Base-by-base conservation (phyloP, 2,888 invertebrate species). In the Lasioglossum vierecki region DNA sequence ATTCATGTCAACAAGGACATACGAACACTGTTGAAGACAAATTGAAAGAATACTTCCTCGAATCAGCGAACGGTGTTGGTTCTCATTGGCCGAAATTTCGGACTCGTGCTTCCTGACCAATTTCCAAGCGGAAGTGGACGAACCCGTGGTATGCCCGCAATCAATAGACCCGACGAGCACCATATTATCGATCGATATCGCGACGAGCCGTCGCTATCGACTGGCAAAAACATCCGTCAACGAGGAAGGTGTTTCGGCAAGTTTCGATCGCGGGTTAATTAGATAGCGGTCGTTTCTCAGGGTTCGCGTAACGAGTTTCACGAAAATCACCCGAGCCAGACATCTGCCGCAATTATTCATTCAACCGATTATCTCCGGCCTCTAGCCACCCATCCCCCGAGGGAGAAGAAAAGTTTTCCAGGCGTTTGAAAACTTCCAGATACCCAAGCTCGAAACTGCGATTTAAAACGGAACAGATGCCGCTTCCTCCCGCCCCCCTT, bases 261-360 rank as follows among this genome's bases (percentile, higher is more conserved):
- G 70, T 13, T 70, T 70, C 39, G 41, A 70, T 70, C 41, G 70
- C 13, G 39, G 41, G 41, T 70, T 70, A 70, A 70, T 41, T 39
- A 39, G 70, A 22, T 41, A 6, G 41, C 70, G 39, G 41, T 41
- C 68, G 68, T 68, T 68, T 4, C 68, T 11, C 35, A 68, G 22
- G 22, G 39, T 39, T 22, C 68, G 39, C 68, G 63, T 75, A 87
- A 87, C 68, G 85, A 88, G 83, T 80, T 84, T 83, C 79, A 76
- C 35, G 87, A 81, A 80, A 82, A 82, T 85, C 77, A 63, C 8
- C 70, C 35, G 39, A 11, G 78, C 57, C 73, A 70, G 79, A 75
- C 82, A 80, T 70, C 82, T 80, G 84, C 72, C 76, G 60, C 75
- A 76, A 86, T 88, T 83, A 88, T 88, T 86, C 83, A 88, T 88